A percentile compares a stretch with the other conserved stretches of the same genome.
Evolutionary conservation across 2,888 invertebrate species (phyloP).

Genomic region (Xanthia icteritia): DNA sequence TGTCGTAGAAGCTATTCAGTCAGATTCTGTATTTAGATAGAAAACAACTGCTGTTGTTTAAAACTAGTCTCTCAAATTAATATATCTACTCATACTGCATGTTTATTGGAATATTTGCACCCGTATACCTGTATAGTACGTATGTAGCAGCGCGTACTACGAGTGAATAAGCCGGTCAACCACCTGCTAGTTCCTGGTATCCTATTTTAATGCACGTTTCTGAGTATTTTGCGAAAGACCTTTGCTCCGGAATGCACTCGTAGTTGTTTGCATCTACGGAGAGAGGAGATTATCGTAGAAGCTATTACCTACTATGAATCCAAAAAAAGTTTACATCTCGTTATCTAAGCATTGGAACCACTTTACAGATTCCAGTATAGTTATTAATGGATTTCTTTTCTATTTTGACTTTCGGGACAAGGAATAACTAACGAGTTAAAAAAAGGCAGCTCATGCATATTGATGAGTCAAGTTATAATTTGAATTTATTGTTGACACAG

Average conservation of each 20-base stretch:
- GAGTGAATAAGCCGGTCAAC: conserved; percentile 16
- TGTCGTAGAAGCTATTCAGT: background rate
- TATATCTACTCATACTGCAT: too few relatives aligned
- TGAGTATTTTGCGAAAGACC: conserved; percentile 2
- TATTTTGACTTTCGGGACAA: conserved; percentile 50
- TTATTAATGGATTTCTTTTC: conserved; percentile 41
- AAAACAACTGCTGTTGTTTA: background rate
- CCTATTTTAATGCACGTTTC: conserved; percentile 2
- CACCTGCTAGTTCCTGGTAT: conserved; percentile 29
- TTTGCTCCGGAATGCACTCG: background rate
- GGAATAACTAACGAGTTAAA: conserved; percentile 59
- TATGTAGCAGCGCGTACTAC: background rate
- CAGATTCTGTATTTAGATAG: background rate
- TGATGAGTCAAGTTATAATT: conserved; percentile 55
- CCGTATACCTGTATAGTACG: background rate
- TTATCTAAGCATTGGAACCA: background rate
- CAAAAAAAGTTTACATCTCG: background rate
- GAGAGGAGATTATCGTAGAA: background rate
- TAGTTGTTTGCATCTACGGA: background rate
- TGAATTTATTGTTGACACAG: conserved; percentile 63
- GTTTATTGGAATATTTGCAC: background rate
- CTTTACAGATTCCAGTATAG: conserved; percentile 10
- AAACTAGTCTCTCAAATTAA: too few relatives aligned
- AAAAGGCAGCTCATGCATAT: conserved; percentile 60
- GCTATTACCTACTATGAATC: background rate